Percentiles rank a stretch among this genome's conserved stretches.
These are phyloP conservation scores for Diabrotica balteata DNA, from an alignment of 2,888 invertebrate genomes.

Conservation along the genomic window DNA sequence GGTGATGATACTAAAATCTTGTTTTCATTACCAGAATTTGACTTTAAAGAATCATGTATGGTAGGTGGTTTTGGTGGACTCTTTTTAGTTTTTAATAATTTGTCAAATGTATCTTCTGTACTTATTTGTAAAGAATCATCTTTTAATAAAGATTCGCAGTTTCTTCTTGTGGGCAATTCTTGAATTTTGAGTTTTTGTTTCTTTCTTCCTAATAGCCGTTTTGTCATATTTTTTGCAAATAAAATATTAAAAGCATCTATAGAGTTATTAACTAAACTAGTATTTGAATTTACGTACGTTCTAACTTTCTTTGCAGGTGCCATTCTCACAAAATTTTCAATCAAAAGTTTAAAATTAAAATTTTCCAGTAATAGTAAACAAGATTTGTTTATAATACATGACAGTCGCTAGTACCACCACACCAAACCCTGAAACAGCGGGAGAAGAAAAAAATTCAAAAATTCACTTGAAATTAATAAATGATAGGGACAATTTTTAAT, in stretches of 20 bases:
- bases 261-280: slow-evolving; percentile 30
- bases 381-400: no score
- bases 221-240: slow-evolving; percentile 40
- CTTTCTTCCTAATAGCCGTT: slow-evolving; percentile 33
- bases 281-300: slow-evolving; percentile 35
- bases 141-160: slow-evolving; percentile 29
- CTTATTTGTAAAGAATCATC: slow-evolving; percentile 42
- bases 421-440: no score
- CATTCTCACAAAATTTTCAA: slow-evolving; percentile 18
- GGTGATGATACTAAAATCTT: no score
- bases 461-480: no score
- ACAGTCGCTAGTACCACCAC: no score
- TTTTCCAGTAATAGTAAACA: neutral
- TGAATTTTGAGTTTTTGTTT: slow-evolving; percentile 32
- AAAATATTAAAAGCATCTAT: slow-evolving; percentile 39
- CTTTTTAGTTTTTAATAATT: slow-evolving; percentile 39
- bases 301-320: slow-evolving; percentile 30
- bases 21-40: no score
- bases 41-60: neutral
- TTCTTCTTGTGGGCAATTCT: slow-evolving; percentile 35
- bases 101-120: slow-evolving; percentile 49
- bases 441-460: no score
- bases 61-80: slow-evolving; percentile 11
- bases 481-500: no score
- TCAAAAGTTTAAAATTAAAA: neutral